Conservation (phyloP, 2,113 vertebrate genomes). For the Ornithorhynchus anatinus region DNA sequence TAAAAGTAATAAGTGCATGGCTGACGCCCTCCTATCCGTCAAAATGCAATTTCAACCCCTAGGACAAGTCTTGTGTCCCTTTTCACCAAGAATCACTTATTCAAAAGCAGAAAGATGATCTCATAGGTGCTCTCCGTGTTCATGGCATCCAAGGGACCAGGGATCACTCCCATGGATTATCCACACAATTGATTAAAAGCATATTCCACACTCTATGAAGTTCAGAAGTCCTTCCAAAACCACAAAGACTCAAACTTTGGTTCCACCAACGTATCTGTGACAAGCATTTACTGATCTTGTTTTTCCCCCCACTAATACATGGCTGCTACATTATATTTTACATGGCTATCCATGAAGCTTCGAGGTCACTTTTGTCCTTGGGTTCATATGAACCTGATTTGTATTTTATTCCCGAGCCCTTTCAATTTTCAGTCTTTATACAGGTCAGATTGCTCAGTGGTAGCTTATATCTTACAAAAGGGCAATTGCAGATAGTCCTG, state of each 20-base stretch:
- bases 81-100: constrained; percentile 44
- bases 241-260: constrained; percentile 78
- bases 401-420: constrained; percentile 62
- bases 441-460: constrained; percentile 62
- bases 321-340: constrained; percentile 74
- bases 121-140: constrained; percentile 19
- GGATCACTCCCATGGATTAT: constrained; percentile 33
- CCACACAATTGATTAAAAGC: constrained; percentile 32
- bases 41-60: constrained; percentile 31
- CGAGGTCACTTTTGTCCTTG: constrained; percentile 76
- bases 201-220: constrained; percentile 48
- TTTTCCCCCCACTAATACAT: constrained; percentile 68
- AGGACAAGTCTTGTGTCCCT: constrained; percentile 17
- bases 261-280: constrained; percentile 74
- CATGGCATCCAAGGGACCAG: constrained; percentile 10
- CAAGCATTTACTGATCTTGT: constrained; percentile 57
- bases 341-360: constrained; percentile 75
- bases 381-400: constrained; percentile 65
- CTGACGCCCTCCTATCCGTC: constrained; percentile 45
- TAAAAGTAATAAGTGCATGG: constrained; percentile 62
- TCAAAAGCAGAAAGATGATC: constrained; percentile 50
- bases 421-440: constrained; percentile 65
- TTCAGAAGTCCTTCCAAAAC: constrained; percentile 68
- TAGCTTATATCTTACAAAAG: constrained; percentile 61
- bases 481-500: constrained; percentile 53